These are phyloP conservation scores for Sphecodes monilicornis DNA, from an alignment of 2,888 invertebrate genomes.

Conservation along the genomic window DNA sequence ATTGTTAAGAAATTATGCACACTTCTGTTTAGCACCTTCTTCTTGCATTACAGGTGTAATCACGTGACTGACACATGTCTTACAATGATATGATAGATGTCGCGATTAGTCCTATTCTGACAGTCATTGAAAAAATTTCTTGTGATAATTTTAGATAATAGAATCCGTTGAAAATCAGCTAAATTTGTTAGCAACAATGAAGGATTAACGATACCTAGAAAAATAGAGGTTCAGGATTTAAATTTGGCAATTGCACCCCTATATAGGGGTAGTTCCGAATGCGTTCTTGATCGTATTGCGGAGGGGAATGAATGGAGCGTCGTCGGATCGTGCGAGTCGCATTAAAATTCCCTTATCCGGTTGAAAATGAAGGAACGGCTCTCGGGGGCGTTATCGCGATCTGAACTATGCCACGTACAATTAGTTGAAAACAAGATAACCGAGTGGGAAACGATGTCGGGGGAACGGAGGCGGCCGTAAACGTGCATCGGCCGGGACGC, in stretches of 20 bases:
- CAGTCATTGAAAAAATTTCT: too few species aligned
- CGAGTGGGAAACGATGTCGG: slow-evolving; percentile 53
- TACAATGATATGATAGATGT: too few species aligned
- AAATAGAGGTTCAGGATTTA: background rate
- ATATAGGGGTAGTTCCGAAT: background rate
- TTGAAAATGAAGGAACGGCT: slow-evolving; percentile 32
- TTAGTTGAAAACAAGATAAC: slow-evolving; percentile 83
- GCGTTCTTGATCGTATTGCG: background rate
- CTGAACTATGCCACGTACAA: slow-evolving; percentile 80
- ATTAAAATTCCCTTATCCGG: slow-evolving; percentile 36
- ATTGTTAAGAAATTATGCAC: too few species aligned
- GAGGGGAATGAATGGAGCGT: background rate
- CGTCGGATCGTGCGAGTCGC: slow-evolving; percentile 4
- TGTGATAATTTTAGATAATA: too few species aligned
- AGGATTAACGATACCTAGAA: background rate
- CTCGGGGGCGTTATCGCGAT: slow-evolving; percentile 57
- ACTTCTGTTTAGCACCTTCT: too few species aligned
- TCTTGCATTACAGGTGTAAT: too few species aligned
- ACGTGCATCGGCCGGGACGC: slow-evolving; percentile 34
- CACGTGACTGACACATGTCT: too few species aligned
- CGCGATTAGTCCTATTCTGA: too few species aligned
- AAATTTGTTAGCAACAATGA: background rate
- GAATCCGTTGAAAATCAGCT: too few species aligned
- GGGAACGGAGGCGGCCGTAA: slow-evolving; percentile 28
- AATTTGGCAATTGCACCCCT: background rate